Evolutionary conservation across 2,888 invertebrate genomes (phyloP), one percentile per base, ranked within the genome.

Genomic region (Agonopterix subpropinquella): DNA sequence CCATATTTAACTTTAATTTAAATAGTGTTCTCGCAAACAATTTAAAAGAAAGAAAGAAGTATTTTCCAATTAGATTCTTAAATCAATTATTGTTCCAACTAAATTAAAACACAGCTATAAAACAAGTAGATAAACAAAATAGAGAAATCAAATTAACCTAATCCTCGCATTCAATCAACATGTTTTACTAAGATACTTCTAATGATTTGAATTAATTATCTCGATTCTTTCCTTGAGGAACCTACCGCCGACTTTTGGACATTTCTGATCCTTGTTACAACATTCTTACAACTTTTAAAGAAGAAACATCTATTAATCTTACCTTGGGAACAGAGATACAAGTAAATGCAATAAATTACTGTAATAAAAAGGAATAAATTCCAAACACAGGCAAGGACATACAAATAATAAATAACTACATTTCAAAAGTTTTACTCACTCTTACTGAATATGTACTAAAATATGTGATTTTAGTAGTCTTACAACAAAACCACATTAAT

Each of bases 181-280:
- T 35, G 36, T 44, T 52, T 50, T 47, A 55, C 56, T 56, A 52
- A 58, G 57, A 57, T 57, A 52, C 52, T 56, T 54, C 57, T 61
- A 63, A 63, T 58, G 61, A 61, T 57, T 55, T 43, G 48, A 57
- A 61, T 64, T 54, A 59, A 58, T 60, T 58, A 62, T 60, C 49
- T 10, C 1, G 8, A 45, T 49, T 48, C 56, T 58, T 62, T 51
- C 58, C 55, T 56, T 44, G 36, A 48, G 53, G 57, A 53, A 57
- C 56, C 57, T 52, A 58, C 61, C 59, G 54, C 57, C 51, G 46
- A 48, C 11, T 56, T 50, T 46, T 47, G 11, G 42, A 42, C 11
- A 42, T 42, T 11, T 55, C 48, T 43, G 44, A 48, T 53, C 46
- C 54, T 53, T 47, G 46, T 42, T 11, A 41, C 36, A 35, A 43